These are phyloP conservation scores for Stenotaenia linearis DNA, from an alignment of 2,888 invertebrate genomes.

Conservation along the genomic window DNA sequence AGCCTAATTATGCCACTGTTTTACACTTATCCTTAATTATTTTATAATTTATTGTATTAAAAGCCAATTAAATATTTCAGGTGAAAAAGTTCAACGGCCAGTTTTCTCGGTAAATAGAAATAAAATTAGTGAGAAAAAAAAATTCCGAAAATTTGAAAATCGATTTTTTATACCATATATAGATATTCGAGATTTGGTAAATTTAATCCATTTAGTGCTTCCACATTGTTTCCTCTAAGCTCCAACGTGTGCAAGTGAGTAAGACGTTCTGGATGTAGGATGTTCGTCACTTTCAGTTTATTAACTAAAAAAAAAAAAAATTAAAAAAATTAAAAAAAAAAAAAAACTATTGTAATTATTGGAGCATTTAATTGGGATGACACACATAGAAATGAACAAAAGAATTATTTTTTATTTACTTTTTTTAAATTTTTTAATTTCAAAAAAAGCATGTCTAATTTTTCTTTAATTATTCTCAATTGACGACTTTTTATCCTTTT, in stretches of 20 bases:
- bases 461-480: neutral
- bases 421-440: neutral
- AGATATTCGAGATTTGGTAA: neutral
- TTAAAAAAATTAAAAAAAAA: neutral
- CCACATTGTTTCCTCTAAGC: neutral
- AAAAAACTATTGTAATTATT: neutral
- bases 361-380: neutral
- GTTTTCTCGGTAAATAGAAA: too few relatives aligned
- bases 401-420: neutral
- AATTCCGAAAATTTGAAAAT: too few relatives aligned
- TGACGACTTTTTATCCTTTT: neutral
- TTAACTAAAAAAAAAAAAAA: neutral
- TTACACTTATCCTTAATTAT: too few relatives aligned
- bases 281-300: neutral
- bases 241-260: neutral
- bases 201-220: neutral
- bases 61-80: too few relatives aligned
- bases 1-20: too few relatives aligned
- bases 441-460: neutral
- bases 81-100: too few relatives aligned
- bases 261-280: neutral
- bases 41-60: too few relatives aligned
- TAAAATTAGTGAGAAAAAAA: too few relatives aligned
- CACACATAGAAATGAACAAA: slow-evolving; percentile 1
- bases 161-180: neutral